A percentile compares a stretch with the other conserved stretches of the same genome.
Conservation (phyloP, 2,888 invertebrate genomes). For the Phytoseiulus persimilis region DNA sequence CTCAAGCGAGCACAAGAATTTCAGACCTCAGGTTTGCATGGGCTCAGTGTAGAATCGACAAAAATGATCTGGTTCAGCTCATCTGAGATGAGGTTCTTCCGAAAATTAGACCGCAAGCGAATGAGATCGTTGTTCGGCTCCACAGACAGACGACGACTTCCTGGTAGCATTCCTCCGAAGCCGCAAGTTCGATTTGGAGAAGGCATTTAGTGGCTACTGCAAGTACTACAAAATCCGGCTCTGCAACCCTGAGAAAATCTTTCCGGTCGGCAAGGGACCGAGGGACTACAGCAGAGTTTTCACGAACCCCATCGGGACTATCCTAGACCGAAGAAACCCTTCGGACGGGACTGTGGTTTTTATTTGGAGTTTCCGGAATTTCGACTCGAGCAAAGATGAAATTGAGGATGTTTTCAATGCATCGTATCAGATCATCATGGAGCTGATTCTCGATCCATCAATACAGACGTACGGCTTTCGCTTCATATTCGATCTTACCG, state of each 20-base stretch:
- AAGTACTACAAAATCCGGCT: neutral
- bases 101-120: constrained; percentile 38
- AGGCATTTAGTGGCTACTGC: neutral
- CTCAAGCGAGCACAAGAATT: neutral
- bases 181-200: constrained; percentile 41
- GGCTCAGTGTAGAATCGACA: neutral
- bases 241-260: neutral
- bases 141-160: constrained; percentile 41
- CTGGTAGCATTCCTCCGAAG: constrained; percentile 41
- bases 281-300: neutral
- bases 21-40: neutral
- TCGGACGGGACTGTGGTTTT: neutral
- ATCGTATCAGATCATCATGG: neutral
- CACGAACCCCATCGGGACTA: neutral
- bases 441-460: neutral
- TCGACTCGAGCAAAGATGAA: neutral
- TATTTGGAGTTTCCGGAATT: neutral
- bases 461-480: constrained; percentile 10
- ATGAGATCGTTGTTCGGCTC: neutral
- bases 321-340: neutral
- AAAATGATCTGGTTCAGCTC: neutral
- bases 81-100: too few relatives aligned
- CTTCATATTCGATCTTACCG: neutral
- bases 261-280: neutral
- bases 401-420: neutral